Conservation (phyloP, 30 jellyfish, hydroid and myxozoan genomes). For the Aurelia aurita region DNA sequence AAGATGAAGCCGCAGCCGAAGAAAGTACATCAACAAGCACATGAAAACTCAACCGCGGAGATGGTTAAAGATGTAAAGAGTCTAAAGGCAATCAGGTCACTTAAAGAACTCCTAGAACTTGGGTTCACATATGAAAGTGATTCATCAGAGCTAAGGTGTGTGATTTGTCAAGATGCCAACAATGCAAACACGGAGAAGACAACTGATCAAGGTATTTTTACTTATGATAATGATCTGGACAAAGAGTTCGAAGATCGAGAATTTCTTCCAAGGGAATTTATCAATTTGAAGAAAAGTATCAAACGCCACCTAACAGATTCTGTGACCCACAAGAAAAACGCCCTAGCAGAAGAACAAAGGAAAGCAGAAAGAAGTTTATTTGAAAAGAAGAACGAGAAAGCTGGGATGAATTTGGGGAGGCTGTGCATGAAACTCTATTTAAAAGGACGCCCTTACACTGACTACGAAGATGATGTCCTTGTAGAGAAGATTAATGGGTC, state of each 20-base stretch:
- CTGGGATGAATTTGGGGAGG: conserved; percentile 59
- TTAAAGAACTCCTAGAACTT: conserved; percentile 26
- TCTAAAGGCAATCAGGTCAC: conserved; percentile 34
- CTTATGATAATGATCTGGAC: conserved; percentile 17
- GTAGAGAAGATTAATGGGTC: conserved; percentile 1
- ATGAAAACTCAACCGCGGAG: conserved; percentile 30
- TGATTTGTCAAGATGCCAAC: conserved; percentile 19
- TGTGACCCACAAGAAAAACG: conserved; percentile 36
- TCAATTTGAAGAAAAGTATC: conserved; percentile 38
- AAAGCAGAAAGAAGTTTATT: conserved; percentile 36
- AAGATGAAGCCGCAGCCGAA: conserved; percentile 28
- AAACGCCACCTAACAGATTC: conserved; percentile 35
- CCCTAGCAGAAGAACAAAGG: conserved; percentile 42
- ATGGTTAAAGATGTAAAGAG: conserved; percentile 3
- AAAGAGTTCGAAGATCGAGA: conserved; percentile 12
- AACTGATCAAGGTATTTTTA: conserved; percentile 12
- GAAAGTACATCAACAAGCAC: conserved; percentile 16
- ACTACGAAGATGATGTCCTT: conserved; percentile 6
- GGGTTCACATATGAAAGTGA: conserved; percentile 21
- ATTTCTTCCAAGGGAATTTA: conserved; percentile 44
- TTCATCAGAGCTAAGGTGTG: conserved; percentile 23
- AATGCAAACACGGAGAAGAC: conserved; percentile 27
- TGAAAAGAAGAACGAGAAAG: conserved; percentile 30
- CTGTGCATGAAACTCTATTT: conserved; percentile 27
- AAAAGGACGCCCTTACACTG: conserved; percentile 57